Evolutionary conservation across 2,888 invertebrate genomes (phyloP).

Genomic region (Calliphora vomitoria): DNA sequence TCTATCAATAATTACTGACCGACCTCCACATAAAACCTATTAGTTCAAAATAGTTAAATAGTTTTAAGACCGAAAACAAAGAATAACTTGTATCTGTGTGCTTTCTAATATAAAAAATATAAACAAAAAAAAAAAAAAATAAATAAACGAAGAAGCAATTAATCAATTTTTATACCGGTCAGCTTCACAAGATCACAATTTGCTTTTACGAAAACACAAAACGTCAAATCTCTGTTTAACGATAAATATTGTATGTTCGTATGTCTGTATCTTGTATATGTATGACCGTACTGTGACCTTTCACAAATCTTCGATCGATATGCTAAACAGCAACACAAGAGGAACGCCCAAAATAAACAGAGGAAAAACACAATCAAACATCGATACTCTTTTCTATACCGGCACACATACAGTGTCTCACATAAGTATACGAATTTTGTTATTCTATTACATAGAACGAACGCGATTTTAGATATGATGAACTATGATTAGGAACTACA

Average conservation of each 20-base stretch:
- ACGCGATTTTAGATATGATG: too few relatives aligned
- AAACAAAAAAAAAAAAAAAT: not conserved
- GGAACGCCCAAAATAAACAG: slow-evolving; percentile 32
- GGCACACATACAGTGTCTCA: too few relatives aligned
- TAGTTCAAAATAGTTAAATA: not conserved
- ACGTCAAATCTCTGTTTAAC: slow-evolving; percentile 39
- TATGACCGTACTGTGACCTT: slow-evolving; percentile 57
- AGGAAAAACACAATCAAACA: not conserved
- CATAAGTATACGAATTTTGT: too few relatives aligned
- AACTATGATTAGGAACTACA: too few relatives aligned
- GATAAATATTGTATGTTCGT: slow-evolving; percentile 17
- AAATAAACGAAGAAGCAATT: slow-evolving; percentile 57
- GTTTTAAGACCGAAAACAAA: not conserved
- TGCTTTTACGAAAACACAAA: slow-evolving; percentile 46
- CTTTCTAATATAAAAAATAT: not conserved
- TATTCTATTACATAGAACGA: too few relatives aligned
- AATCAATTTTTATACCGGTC: slow-evolving; percentile 66
- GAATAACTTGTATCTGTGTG: not conserved
- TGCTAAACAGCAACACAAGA: slow-evolving; percentile 4
- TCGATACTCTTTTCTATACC: not conserved
- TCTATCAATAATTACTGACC: too few relatives aligned
- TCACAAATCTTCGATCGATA: slow-evolving; percentile 24
- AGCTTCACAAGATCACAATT: slow-evolving; percentile 64
- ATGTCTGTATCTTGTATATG: not conserved
- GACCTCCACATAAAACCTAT: too few relatives aligned